Conservation (phyloP, 2,888 invertebrate genomes). For the Cremastinae sp. region DNA sequence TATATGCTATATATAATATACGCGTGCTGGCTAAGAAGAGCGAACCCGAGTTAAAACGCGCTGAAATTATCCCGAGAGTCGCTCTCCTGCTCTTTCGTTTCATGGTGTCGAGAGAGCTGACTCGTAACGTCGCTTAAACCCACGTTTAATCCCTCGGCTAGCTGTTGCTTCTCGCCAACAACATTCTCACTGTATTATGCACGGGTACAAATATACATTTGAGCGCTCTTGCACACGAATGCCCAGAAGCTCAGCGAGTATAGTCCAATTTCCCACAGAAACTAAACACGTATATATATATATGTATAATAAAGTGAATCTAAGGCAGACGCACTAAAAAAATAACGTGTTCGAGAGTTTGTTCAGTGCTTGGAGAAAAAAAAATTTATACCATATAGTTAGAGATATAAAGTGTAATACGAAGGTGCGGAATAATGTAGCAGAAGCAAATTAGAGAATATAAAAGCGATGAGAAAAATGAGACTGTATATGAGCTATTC, state of each 20-base stretch:
- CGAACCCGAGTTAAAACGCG: slow-evolving; percentile 20
- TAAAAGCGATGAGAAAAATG: too few relatives aligned
- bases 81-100: not conserved
- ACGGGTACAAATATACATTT: not conserved
- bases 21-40: not conserved
- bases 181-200: slow-evolving; percentile 5
- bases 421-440: too few relatives aligned
- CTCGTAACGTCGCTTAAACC: slow-evolving; percentile 48
- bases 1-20: not conserved
- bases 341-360: too few relatives aligned
- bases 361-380: too few relatives aligned
- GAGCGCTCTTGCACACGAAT: too few relatives aligned
- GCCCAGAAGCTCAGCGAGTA: not conserved
- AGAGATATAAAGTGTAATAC: too few relatives aligned
- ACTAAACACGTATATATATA: too few relatives aligned
- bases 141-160: slow-evolving; percentile 58
- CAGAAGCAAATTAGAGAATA: too few relatives aligned
- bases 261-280: not conserved
- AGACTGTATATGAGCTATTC: too few relatives aligned
- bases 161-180: slow-evolving; percentile 54
- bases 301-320: too few relatives aligned
- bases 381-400: too few relatives aligned
- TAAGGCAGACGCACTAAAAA: too few relatives aligned
- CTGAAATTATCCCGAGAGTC: slow-evolving; percentile 41
- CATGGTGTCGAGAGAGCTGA: slow-evolving; percentile 23